Conservation (phyloP, 2,113 vertebrate species). For the Equus quagga region DNA sequence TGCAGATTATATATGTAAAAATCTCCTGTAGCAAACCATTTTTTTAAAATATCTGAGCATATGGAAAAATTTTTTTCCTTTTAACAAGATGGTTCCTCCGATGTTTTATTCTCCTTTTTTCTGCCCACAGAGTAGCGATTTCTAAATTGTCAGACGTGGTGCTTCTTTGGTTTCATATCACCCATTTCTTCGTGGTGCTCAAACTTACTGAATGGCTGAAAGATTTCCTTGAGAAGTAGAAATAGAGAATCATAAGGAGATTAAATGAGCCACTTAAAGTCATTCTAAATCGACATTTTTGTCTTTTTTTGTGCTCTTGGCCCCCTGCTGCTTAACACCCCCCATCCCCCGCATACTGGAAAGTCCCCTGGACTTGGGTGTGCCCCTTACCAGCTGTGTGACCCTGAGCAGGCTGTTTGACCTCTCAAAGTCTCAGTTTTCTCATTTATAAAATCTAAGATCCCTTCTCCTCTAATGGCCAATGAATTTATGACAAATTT, state of each 20-base stretch:
- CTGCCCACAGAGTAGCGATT: background rate
- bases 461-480: background rate
- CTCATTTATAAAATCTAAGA: background rate
- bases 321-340: too few species aligned
- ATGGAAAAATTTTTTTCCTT: background rate
- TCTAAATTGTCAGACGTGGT: background rate
- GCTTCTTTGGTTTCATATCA: background rate
- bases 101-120: background rate
- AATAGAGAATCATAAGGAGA: background rate
- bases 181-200: background rate
- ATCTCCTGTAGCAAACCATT: background rate
- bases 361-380: fast-evolving
- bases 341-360: background rate
- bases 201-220: background rate
- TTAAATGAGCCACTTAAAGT: background rate
- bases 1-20: background rate
- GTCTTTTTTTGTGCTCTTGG: too few species aligned
- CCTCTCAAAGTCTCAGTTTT: background rate
- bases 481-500: background rate
- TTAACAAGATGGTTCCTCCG: background rate
- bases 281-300: background rate
- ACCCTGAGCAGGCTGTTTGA: too few species aligned
- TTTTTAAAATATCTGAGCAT: background rate
- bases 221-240: background rate
- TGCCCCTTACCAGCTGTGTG: background rate